phyloP scores from a whole-genome alignment of 2,888 invertebrate genomes.

The Galerucella nymphaeae region DNA sequence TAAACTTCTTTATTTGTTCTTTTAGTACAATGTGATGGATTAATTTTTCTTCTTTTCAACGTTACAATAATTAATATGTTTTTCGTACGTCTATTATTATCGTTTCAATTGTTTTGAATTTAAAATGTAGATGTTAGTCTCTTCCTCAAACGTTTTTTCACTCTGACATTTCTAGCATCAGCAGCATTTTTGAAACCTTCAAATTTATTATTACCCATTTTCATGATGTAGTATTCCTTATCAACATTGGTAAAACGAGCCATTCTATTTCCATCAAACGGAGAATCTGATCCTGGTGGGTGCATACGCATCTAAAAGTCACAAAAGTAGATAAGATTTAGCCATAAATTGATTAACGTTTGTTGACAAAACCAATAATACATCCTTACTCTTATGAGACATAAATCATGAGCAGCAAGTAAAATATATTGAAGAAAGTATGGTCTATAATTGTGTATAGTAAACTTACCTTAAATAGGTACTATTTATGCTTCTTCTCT shows the following conservation, averaged over 20 bases:
- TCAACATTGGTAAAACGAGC: slow-evolving; percentile 67
- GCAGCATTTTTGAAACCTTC: not conserved
- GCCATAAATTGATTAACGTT: not conserved
- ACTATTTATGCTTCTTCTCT: not conserved
- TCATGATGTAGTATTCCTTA: slow-evolving; percentile 61
- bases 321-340: slow-evolving; percentile 10
- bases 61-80: not conserved
- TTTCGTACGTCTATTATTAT: not conserved
- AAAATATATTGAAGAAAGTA: no score
- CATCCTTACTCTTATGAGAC: no score
- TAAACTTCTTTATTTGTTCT: no score
- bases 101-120: not conserved
- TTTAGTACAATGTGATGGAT: no score
- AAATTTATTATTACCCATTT: slow-evolving; percentile 48
- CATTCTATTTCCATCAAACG: slow-evolving; percentile 67
- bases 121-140: slow-evolving; percentile 32
- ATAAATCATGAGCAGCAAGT: no score
- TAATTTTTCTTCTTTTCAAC: no score
- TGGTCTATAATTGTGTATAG: not conserved
- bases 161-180: slow-evolving; percentile 36
- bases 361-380: not conserved
- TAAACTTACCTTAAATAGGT: not conserved
- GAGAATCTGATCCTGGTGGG: slow-evolving; percentile 73
- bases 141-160: slow-evolving; percentile 38
- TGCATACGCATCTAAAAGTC: slow-evolving; percentile 73